Evolutionary conservation across 2,113 vertebrate genomes (phyloP).

Genomic region (Pelmatolapia mariae): DNA sequence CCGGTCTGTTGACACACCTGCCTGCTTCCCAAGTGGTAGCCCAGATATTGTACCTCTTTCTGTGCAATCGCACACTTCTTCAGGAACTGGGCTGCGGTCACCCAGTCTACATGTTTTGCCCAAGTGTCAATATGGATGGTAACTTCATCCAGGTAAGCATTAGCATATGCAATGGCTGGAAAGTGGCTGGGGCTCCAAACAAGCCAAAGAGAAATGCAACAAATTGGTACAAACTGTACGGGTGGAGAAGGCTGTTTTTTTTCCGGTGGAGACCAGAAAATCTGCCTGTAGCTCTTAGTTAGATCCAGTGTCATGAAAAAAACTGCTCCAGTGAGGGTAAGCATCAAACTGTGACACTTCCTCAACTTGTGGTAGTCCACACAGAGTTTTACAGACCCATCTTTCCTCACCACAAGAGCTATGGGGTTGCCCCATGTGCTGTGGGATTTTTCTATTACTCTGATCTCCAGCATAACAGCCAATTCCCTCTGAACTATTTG

Average conservation of each 20-base stretch:
- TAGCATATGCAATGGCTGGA: not conserved
- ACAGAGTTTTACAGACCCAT: not conserved
- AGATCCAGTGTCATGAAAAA: not conserved
- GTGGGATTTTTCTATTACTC: not conserved
- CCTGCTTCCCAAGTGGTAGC: not conserved
- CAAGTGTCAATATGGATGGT: not conserved
- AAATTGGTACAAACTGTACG: not conserved
- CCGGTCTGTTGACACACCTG: not conserved
- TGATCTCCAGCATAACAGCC: not conserved
- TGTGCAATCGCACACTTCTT: not conserved
- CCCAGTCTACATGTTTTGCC: not conserved
- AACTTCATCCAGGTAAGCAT: not conserved
- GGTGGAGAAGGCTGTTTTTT: not conserved
- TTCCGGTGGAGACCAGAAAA: not conserved
- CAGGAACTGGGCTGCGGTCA: not conserved
- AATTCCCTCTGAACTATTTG: not conserved
- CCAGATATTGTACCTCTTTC: not conserved
- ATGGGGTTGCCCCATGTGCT: not conserved
- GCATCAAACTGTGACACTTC: not conserved
- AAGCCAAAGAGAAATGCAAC: not conserved
- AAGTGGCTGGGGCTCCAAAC: not conserved
- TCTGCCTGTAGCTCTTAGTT: not conserved
- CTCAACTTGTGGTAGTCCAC: not conserved
- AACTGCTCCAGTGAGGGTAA: not conserved
- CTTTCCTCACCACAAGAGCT: not conserved